These are phyloP conservation scores for Noctua fimbriata DNA, from an alignment of 2,888 invertebrate genomes.

Conservation along the genomic window DNA sequence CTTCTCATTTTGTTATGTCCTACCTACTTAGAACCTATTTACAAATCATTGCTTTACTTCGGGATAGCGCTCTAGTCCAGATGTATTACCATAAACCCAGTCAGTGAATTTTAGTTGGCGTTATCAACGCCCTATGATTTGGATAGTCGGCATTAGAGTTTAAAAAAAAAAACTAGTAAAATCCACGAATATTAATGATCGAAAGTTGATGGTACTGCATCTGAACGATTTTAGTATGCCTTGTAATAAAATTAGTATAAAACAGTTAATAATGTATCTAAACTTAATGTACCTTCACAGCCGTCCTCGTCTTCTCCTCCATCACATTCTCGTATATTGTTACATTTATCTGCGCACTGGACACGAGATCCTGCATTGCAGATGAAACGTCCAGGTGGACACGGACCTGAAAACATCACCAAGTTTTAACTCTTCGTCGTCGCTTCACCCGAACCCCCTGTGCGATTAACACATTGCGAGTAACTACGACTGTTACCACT, in stretches of 20 bases:
- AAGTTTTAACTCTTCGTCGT: slow-evolving; percentile 1
- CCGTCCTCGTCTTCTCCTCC: slow-evolving; percentile 91
- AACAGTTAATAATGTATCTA: background rate
- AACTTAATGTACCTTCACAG: slow-evolving; percentile 79
- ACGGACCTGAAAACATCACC: slow-evolving; percentile 72
- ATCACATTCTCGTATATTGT: slow-evolving; percentile 88
- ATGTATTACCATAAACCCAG: slow-evolving; percentile 14
- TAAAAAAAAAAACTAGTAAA: background rate
- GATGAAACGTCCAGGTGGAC: slow-evolving; percentile 73
- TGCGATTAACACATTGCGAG: slow-evolving; percentile 54
- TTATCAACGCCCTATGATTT: background rate
- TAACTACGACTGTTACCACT: slow-evolving; percentile 53
- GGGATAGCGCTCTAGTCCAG: slow-evolving; percentile 14
- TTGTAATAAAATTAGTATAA: background rate
- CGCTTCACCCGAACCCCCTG: slow-evolving; percentile 14
- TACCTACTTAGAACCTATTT: too few relatives aligned
- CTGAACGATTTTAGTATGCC: background rate
- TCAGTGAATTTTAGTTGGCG: background rate
- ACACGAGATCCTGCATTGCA: slow-evolving; percentile 73
- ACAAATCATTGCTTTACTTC: background rate
- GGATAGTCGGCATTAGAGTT: background rate
- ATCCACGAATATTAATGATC: background rate
- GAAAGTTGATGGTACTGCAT: slow-evolving; percentile 1
- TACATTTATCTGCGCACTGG: slow-evolving; percentile 81
- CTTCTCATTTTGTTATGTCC: background rate